Percentiles rank a stretch among this genome's conserved stretches.
Conservation (phyloP, 2,113 vertebrate genomes). For the Laterallus jamaicensis region DNA sequence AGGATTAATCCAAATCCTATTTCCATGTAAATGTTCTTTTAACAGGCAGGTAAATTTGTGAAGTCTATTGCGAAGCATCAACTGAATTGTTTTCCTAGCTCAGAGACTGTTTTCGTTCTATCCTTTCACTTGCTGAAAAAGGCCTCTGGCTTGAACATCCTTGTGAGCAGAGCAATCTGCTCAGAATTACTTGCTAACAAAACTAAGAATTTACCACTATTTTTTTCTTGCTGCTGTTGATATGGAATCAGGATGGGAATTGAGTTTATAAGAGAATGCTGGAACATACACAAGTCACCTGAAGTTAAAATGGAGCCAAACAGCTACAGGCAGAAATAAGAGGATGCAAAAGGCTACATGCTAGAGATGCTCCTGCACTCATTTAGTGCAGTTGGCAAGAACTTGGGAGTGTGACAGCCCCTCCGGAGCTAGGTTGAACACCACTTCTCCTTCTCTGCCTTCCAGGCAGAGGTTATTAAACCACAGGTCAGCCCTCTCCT, state of each 20-base stretch:
- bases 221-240: slow-evolving; percentile 15
- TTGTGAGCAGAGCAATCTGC: background rate
- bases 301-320: background rate
- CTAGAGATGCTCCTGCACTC: background rate
- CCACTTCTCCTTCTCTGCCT: background rate
- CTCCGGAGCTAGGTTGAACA: background rate
- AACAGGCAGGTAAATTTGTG: background rate
- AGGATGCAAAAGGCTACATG: background rate
- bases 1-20: background rate
- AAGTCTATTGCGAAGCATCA: background rate
- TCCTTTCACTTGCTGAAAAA: background rate
- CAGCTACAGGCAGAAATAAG: background rate
- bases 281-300: background rate
- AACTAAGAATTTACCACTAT: background rate
- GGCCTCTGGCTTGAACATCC: background rate
- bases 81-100: background rate
- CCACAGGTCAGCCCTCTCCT: background rate
- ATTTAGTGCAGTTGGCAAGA: background rate
- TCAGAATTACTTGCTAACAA: background rate
- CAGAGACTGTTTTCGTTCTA: background rate
- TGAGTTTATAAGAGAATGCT: background rate
- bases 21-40: background rate
- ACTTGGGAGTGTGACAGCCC: background rate
- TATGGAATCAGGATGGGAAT: background rate
- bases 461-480: background rate